Evolutionary conservation across 2,888 invertebrate species (phyloP), one percentile per base, ranked within the genome.

Genomic region (Oscheius onirici): DNA sequence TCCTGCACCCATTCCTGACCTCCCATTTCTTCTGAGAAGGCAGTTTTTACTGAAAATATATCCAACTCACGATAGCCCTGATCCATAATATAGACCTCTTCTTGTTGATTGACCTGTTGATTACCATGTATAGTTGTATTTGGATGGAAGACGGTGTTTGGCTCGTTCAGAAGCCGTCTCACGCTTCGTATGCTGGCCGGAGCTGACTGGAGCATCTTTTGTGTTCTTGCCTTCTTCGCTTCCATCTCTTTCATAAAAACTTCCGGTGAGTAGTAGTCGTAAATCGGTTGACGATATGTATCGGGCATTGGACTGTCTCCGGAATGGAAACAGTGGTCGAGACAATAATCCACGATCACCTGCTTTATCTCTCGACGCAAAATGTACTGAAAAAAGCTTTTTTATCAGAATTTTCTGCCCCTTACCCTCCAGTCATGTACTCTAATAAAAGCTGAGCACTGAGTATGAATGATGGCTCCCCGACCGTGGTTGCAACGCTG

Each of bases 361-460:
- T 46, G 44, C n/a, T 52, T 24, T 2, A 58, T 55, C 49, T 79
- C 76, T 6, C 72, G 52, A n/a, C 76, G 73, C 34, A 72, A 54
- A 10, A 73, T 60, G 10, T 72, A 68, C 70, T 76, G 55, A 28
- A 72, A 73, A 15, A 22, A 17, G 15, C 20, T n/a, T 17, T n/a
- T n/a, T n/a, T n/a, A n/a, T 34, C 8, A 34, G 41, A 43, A 52
- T 34, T 40, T 24, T 15, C 20, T 24, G 20, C 20, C 22, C 20
- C 52, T 34, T 20, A 73, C 75, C 67, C 79, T 71, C 74, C 75
- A 81, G 58, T 81, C 78, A 41, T 72, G 71, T 20, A 81, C 70
- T 17, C 76, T 58, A 11, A 81, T 73, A 28, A 79, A 81, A 8
- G 81, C 79, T 0, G 81, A 76, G 60, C 81, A 81, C 52, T 76